Evolutionary conservation across 2,888 invertebrate species (phyloP), one percentile per base, ranked within the genome.

Genomic region (Heteropelma amictum): DNA sequence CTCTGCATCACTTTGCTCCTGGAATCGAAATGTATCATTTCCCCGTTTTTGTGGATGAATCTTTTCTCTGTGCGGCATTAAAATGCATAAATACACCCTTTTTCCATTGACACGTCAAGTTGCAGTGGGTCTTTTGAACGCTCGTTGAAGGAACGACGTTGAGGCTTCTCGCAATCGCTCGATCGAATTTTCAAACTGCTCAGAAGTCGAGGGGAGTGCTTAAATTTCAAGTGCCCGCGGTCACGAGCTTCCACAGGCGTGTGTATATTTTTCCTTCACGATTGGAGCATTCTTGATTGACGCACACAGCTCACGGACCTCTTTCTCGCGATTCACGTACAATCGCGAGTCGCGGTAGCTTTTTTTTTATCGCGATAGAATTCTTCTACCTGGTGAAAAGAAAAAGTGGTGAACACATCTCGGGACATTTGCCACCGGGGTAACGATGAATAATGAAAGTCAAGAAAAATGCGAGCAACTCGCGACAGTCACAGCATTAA

Each of bases 111-210:
- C 40, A 33, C 30, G 42, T 30, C 38, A 38, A 69, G 26, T 42
- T 10, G 53, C n/a, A n/a, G n/a, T 61, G 70, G 74, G 60, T 65
- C 74, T 60, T 74, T 74, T 74, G 10, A 21, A 53, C 38, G 23
- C 47, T 60, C 47, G 54, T 14, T 38, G 40, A 12, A 40, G 23
- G 35, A 30, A 33, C 64, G 58, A 42, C 53, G 64, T 64, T 19
- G 58, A 40, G 21, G 21, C 30, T 38, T 64, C 53, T 47, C 53
- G 54, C 58, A 70, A 74, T 74, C 74, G 70, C 40, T 65, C 40
- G 65, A 74, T 74, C 74, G 70, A 64, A 64, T 74, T 70, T 40
- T 33, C 47, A 30, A 70, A 60, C 53, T 60, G 74, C 60, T 65
- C 54, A 69, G 58, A 64, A 69, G 40, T 70, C 51, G 54, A 21